Evolutionary conservation across 2,888 invertebrate genomes (phyloP).

Genomic region (Tholera decimalis): DNA sequence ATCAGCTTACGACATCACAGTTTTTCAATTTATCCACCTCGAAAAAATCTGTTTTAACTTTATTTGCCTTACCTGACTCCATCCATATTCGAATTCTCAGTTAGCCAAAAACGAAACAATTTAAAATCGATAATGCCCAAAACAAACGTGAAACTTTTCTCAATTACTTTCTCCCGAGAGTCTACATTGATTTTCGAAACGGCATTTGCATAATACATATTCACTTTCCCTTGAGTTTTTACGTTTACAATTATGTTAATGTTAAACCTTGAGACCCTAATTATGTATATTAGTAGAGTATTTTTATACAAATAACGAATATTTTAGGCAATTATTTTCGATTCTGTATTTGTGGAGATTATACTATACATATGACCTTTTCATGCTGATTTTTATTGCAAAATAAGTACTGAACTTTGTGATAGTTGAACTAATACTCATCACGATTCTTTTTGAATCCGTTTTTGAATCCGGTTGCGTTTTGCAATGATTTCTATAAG

Average conservation of each 20-base stretch:
- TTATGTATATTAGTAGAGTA: constrained; percentile 5
- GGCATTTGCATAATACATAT: constrained; percentile 57
- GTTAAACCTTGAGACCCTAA: constrained; percentile 34
- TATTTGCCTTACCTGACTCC: constrained; percentile 2
- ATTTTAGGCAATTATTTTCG: constrained; percentile 11
- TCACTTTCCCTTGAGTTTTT: constrained; percentile 61
- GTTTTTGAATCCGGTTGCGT: constrained; percentile 53
- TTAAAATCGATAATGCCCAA: constrained; percentile 33
- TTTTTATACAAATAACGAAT: constrained; percentile 1
- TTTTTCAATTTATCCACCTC: not conserved
- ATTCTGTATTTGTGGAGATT: constrained; percentile 10
- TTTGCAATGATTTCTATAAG: constrained; percentile 33
- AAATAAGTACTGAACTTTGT: constrained; percentile 29
- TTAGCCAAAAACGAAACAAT: not conserved
- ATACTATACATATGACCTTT: constrained; percentile 43
- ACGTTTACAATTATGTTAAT: constrained; percentile 43
- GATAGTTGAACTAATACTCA: constrained; percentile 49
- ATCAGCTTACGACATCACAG: not conserved
- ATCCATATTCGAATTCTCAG: not conserved
- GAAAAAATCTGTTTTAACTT: not conserved
- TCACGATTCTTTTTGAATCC: constrained; percentile 46
- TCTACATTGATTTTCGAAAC: constrained; percentile 53
- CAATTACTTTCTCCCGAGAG: constrained; percentile 56
- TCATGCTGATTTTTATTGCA: constrained; percentile 30
- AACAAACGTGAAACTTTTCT: constrained; percentile 15